These are phyloP conservation scores for Mola mola DNA, from an alignment of 2,113 vertebrate genomes.

Conservation along the genomic window DNA sequence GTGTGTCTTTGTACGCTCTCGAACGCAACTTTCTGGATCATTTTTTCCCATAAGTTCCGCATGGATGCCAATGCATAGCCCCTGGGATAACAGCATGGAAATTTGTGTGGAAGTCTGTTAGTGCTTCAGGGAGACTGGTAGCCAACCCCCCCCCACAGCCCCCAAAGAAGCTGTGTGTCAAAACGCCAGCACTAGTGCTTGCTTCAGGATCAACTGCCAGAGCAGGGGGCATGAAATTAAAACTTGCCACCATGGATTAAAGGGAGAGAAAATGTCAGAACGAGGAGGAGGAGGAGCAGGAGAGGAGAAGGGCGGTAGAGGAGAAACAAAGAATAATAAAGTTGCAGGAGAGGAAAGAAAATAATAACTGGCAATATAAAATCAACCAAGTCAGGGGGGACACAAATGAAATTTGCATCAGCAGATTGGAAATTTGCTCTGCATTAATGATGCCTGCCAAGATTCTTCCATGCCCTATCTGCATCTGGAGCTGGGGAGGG, in stretches of 20 bases:
- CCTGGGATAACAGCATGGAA: conserved; percentile 37
- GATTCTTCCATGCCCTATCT: conserved; percentile 17
- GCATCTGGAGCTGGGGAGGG: not conserved
- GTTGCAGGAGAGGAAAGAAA: conserved; percentile 57
- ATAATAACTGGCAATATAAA: conserved; percentile 44
- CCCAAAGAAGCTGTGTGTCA: conserved; percentile 61
- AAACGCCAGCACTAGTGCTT: conserved; percentile 71
- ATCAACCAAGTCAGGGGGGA: conserved; percentile 42
- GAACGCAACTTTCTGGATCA: conserved; percentile 54
- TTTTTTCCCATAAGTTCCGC: conserved; percentile 68
- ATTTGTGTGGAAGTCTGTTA: conserved; percentile 34
- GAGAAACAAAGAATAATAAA: conserved; percentile 79
- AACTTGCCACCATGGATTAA: conserved; percentile 61
- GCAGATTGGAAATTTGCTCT: conserved; percentile 44
- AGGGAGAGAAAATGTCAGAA: conserved; percentile 44
- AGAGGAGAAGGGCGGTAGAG: conserved; percentile 1
- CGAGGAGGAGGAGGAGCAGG: conserved; percentile 18
- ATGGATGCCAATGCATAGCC: conserved; percentile 57
- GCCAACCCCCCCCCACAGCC: conserved; percentile 7
- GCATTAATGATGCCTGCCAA: conserved; percentile 47
- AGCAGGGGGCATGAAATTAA: conserved; percentile 84
- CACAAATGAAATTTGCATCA: conserved; percentile 51
- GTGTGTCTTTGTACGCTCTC: conserved; percentile 50
- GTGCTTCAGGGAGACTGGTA: conserved; percentile 31
- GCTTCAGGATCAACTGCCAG: conserved; percentile 70